Conservation (phyloP, 2,113 vertebrate genomes). For the Ursus arctos region DNA sequence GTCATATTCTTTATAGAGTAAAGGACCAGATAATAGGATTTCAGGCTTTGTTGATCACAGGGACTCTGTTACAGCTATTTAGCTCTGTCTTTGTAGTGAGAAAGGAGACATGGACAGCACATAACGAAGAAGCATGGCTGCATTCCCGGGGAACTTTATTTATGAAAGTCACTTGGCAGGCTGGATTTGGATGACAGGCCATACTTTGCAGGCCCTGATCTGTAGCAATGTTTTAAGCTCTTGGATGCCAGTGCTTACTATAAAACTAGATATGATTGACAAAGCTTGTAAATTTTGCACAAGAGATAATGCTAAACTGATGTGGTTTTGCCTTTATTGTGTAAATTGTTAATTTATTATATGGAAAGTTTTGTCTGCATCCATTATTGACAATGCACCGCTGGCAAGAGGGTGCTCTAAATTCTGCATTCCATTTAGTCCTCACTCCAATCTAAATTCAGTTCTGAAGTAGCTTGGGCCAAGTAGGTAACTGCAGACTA, state of each 20-base stretch:
- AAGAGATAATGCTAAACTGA: neutral
- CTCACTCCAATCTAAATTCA: neutral
- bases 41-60: neutral
- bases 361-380: neutral
- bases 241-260: neutral
- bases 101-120: neutral
- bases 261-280: too few relatives aligned
- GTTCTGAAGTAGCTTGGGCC: neutral
- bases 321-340: neutral
- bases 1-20: neutral
- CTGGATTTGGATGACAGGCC: neutral
- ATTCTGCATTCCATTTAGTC: neutral
- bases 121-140: neutral
- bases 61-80: neutral
- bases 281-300: neutral
- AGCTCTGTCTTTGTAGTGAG: neutral
- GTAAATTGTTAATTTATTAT: neutral
- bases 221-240: neutral
- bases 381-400: neutral
- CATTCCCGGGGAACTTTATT: neutral
- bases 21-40: neutral
- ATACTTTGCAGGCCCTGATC: neutral
- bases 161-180: neutral
- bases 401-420: neutral
- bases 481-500: neutral